phyloP scores from a whole-genome alignment of 2,888 invertebrate species.

The Anorthoa munda region DNA sequence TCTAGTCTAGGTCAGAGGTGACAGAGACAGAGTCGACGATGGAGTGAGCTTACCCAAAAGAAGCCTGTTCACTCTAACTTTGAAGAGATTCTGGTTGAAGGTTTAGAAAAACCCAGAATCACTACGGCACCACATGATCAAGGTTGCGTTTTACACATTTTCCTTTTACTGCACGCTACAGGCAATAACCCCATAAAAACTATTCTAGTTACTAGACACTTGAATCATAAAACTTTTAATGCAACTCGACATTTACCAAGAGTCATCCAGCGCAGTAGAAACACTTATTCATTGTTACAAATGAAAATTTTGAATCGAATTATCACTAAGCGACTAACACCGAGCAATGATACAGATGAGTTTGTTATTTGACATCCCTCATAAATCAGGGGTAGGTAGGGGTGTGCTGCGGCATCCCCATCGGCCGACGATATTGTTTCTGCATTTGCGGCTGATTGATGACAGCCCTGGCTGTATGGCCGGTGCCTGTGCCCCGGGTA shows the following conservation, averaged over 20 bases:
- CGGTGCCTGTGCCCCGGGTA: slow-evolving; percentile 8
- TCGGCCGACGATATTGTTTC: slow-evolving; percentile 79
- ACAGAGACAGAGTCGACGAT: too few species aligned
- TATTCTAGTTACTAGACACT: not conserved
- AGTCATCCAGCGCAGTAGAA: slow-evolving; percentile 8
- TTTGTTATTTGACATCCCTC: slow-evolving; percentile 69
- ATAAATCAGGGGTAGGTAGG: slow-evolving; percentile 76
- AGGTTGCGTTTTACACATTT: not conserved
- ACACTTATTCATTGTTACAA: slow-evolving; percentile 42
- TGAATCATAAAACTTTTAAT: not conserved
- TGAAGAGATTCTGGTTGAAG: too few species aligned
- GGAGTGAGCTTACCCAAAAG: too few species aligned
- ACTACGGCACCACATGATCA: not conserved
- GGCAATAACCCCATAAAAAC: not conserved
- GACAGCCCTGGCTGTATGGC: slow-evolving; percentile 66
- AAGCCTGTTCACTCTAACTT: too few species aligned
- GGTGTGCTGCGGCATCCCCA: slow-evolving; percentile 61
- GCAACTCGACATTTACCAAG: slow-evolving; percentile 1
- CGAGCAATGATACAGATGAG: slow-evolving; percentile 73
- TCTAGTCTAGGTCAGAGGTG: too few species aligned
- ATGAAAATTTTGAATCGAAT: slow-evolving; percentile 58
- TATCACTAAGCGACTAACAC: slow-evolving; percentile 60
- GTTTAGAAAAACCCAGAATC: not conserved
- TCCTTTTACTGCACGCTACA: not conserved
- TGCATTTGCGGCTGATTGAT: slow-evolving; percentile 85